Percentiles rank a stretch among this genome's conserved stretches.
These are phyloP conservation scores for Petrolisthes manimaculis DNA, from an alignment of 2,888 invertebrate genomes.

Conservation along the genomic window DNA sequence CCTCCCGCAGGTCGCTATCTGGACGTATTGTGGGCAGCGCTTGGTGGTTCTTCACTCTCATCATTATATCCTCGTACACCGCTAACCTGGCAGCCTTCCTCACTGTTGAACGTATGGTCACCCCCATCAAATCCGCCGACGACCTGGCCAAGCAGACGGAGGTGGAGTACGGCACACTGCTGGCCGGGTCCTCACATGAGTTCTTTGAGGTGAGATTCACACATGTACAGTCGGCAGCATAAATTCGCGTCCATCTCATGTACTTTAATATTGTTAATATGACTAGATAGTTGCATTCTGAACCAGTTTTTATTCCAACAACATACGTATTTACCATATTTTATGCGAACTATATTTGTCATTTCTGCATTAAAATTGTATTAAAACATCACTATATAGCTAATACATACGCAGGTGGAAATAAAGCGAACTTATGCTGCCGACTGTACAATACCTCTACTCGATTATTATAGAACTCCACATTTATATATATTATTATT, in stretches of 20 bases:
- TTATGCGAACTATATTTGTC: no score
- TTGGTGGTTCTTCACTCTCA: conserved; percentile 99
- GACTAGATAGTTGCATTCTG: no score
- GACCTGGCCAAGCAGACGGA: conserved; percentile 94
- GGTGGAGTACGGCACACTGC: conserved; percentile 93
- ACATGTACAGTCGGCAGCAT: no score
- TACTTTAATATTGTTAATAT: no score
- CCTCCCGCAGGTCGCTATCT: conserved; percentile 71
- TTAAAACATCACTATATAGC: no score
- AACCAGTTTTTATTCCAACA: no score
- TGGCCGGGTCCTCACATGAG: conserved; percentile 95
- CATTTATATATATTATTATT: neutral
- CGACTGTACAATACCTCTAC: neutral
- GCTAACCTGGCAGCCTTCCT: conserved; percentile 99
- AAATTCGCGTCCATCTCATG: no score
- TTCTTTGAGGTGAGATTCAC: conserved; percentile 85
- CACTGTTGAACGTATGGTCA: conserved; percentile 95
- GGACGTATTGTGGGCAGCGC: conserved; percentile 96
- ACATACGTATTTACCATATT: no score
- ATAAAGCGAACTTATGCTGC: no score
- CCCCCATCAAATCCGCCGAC: conserved; percentile 95
- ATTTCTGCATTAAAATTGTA: no score
- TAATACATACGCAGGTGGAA: no score
- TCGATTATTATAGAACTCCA: neutral
- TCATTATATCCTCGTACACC: conserved; percentile 98